These are phyloP conservation scores for Solenopsis fugax DNA, from an alignment of 1,140 invertebrate species.

Conservation along the genomic window DNA sequence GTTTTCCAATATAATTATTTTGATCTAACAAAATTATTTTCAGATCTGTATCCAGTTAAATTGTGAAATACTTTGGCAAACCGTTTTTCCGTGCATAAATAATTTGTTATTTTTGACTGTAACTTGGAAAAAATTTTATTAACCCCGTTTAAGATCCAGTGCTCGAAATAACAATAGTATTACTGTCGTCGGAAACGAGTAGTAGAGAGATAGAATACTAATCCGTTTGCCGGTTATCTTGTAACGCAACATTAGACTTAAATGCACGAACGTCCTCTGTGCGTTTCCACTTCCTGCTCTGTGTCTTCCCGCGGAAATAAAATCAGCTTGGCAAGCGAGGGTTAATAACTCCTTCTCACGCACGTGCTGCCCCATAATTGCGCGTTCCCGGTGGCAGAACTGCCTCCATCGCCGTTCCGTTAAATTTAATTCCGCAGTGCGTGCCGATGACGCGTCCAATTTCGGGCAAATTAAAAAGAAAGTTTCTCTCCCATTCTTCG, in stretches of 20 bases:
- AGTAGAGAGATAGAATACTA: conserved; percentile 68
- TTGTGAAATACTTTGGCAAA: too few relatives aligned
- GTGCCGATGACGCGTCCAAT: conserved; percentile 29
- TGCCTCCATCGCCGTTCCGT: neutral
- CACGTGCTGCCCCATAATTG: conserved; percentile 61
- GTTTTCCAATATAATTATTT: too few relatives aligned
- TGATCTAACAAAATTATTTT: too few relatives aligned
- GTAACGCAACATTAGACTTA: conserved; percentile 73
- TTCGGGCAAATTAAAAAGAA: conserved; percentile 47
- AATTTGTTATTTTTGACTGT: neutral
- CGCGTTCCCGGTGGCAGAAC: neutral
- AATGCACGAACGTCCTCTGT: conserved; percentile 62
- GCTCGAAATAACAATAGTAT: conserved; percentile 10
- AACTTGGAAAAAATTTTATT: neutral
- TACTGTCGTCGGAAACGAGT: neutral
- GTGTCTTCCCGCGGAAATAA: conserved; percentile 61
- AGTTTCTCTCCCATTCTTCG: neutral
- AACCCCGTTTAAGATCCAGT: neutral
- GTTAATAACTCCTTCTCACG: conserved; percentile 74
- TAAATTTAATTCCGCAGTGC: conserved; percentile 36
- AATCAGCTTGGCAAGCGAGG: conserved; percentile 59
- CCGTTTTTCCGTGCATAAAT: neutral
- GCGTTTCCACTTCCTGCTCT: conserved; percentile 23
- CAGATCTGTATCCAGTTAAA: too few relatives aligned
- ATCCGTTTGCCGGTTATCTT: conserved; percentile 71